phyloP scores from a whole-genome alignment of 2,888 invertebrate species.

The Cepaea hortensis region DNA sequence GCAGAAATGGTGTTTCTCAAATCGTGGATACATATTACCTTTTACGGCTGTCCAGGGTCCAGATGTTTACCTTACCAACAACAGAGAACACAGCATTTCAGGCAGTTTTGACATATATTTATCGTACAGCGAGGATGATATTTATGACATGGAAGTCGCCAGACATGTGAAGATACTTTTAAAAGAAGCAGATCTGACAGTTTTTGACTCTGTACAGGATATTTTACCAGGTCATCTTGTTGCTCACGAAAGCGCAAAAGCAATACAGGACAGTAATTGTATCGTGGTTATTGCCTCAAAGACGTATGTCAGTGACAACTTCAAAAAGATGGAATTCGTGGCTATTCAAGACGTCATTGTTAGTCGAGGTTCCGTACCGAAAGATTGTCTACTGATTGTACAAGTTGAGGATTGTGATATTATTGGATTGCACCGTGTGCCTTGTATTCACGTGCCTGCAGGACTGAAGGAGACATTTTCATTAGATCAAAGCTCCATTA shows the following conservation, averaged over 20 bases:
- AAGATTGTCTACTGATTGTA: constrained; percentile 3
- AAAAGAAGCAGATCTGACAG: background rate
- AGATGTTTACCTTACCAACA: too few species aligned
- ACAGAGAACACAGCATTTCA: too few species aligned
- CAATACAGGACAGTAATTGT: background rate
- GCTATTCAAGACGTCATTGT: constrained; percentile 18
- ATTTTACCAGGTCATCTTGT: background rate
- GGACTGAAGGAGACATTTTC: background rate
- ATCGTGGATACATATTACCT: too few species aligned
- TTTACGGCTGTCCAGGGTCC: too few species aligned
- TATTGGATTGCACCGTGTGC: background rate
- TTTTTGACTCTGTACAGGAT: background rate
- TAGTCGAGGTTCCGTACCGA: background rate
- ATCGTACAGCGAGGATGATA: constrained; percentile 15
- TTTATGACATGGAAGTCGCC: background rate
- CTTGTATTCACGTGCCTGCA: background rate
- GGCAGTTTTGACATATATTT: constrained; percentile 2
- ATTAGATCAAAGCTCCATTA: background rate
- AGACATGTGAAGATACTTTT: background rate
- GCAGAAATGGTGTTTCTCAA: too few species aligned
- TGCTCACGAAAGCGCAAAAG: background rate
- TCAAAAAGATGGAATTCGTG: background rate
- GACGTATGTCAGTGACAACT: background rate
- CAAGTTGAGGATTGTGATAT: background rate
- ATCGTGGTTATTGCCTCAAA: constrained; percentile 13